Evolutionary conservation across 2,797 vertebrate genomes (phyloP), one percentile per base, ranked within the genome.

Genomic region (Hemibagrus guttatus): DNA sequence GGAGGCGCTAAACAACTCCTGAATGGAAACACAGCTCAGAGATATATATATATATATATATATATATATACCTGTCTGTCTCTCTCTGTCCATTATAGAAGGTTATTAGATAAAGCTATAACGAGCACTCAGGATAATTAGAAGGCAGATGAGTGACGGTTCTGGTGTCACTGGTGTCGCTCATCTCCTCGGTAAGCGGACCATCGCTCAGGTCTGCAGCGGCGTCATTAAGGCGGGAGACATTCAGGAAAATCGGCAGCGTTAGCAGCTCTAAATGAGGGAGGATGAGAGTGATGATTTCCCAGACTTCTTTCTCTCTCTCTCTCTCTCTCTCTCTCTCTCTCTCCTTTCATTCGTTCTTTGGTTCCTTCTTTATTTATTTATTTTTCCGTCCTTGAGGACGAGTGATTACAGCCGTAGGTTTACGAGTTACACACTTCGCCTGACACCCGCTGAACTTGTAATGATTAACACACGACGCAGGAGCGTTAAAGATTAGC

Each of bases 101-200:
- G 90, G 90, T 91, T 93, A 88, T 93, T 95, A 93, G 93, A 94
- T 93, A 91, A 92, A 92, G 92, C 93, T 93, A 87, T 93, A 92
- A 92, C 92, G 93, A 94, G 94, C 94, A 93, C 93, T 93, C 89
- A 11, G 89, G 91, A 93, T 95, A 94, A 95, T 94, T 95, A 94
- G 93, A 93, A 92, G 90, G 89, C 54, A 90, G 92, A 92, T 89
- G 92, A 93, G 91, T 87, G 91, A 94, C 93, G 91, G 71, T 59
- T 78, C 3, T 69, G 64, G 82, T 85, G 87, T 89, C 68, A 0
- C 88, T 89, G 89, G 90, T 76, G 86, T 92, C 89, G 92, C 91
- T 92, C 90, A 87, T 87, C 91, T 88, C 85, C 91, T 90, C 90
- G 88, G 94, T 93, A 94, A 92, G 93, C 90, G 90, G 91, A 89